A percentile compares a stretch with the other conserved stretches of the same genome.
Evolutionary conservation across 2,888 invertebrate genomes (phyloP).

Genomic region (Lasius platythorax): DNA sequence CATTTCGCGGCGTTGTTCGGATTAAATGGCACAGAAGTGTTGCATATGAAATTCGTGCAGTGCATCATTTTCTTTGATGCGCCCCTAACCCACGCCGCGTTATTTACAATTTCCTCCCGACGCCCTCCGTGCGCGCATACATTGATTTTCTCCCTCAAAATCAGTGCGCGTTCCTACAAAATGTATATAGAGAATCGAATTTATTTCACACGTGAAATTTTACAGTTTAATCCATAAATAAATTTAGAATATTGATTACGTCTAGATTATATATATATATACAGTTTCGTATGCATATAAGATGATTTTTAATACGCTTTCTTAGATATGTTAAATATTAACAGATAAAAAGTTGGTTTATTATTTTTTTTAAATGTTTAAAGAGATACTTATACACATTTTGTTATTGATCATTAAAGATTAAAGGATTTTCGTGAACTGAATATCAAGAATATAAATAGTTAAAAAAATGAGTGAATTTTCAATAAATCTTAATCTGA

Average conservation of each 20-base stretch:
- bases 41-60: conserved; percentile 67
- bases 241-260: conserved; percentile 4
- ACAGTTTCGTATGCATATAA: neutral
- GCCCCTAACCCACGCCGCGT: conserved; percentile 38
- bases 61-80: conserved; percentile 72
- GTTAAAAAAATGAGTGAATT: neutral
- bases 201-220: neutral
- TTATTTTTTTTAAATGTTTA: neutral
- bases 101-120: conserved; percentile 61
- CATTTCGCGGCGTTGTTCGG: conserved; percentile 60
- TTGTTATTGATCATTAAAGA: neutral
- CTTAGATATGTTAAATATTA: neutral
- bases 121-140: conserved; percentile 19
- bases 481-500: neutral
- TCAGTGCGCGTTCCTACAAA: conserved; percentile 39
- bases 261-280: neutral
- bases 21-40: conserved; percentile 72
- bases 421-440: neutral
- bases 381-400: neutral
- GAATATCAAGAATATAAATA: neutral
- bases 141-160: conserved; percentile 43
- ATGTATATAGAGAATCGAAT: neutral
- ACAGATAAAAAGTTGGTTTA: neutral
- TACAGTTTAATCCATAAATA: conserved; percentile 12
- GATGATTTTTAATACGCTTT: neutral